phyloP scores from a whole-genome alignment of 2,113 vertebrate species.

The Nestor notabilis region DNA sequence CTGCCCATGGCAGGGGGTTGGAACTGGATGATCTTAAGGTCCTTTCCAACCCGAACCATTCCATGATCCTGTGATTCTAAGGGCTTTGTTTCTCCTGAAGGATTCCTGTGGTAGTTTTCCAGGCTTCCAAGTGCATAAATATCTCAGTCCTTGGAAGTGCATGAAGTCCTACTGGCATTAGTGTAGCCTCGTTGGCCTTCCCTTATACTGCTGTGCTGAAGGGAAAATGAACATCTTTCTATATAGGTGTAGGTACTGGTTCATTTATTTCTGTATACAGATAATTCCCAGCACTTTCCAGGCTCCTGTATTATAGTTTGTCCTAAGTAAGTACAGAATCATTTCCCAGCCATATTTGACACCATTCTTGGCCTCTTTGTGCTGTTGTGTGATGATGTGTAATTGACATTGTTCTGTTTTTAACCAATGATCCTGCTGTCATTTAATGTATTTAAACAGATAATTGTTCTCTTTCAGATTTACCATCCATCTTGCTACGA shows the following conservation, averaged over 20 bases:
- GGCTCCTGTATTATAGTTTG: neutral
- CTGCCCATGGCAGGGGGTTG: neutral
- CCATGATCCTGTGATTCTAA: neutral
- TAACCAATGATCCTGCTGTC: neutral
- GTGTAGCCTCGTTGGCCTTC: neutral
- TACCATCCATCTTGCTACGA: slow-evolving; percentile 98
- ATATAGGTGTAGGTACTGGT: neutral
- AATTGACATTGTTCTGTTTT: neutral
- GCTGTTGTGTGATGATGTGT: neutral
- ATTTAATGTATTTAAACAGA: neutral
- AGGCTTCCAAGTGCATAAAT: neutral
- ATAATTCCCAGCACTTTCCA: neutral
- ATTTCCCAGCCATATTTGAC: neutral
- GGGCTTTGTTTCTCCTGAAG: neutral
- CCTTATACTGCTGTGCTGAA: neutral
- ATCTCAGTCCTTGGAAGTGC: neutral
- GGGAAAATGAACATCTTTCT: rapidly evolving
- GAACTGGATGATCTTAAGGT: neutral
- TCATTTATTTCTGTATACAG: neutral
- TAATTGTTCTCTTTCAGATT: slow-evolving; percentile 79
- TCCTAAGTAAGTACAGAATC: neutral
- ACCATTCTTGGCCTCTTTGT: neutral
- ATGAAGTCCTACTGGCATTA: neutral
- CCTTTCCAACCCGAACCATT: neutral
- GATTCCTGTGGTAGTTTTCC: neutral